A percentile compares a stretch with the other conserved stretches of the same genome.
Conservation (phyloP, 2,797 vertebrate species). For the Babyrousa celebensis region DNA sequence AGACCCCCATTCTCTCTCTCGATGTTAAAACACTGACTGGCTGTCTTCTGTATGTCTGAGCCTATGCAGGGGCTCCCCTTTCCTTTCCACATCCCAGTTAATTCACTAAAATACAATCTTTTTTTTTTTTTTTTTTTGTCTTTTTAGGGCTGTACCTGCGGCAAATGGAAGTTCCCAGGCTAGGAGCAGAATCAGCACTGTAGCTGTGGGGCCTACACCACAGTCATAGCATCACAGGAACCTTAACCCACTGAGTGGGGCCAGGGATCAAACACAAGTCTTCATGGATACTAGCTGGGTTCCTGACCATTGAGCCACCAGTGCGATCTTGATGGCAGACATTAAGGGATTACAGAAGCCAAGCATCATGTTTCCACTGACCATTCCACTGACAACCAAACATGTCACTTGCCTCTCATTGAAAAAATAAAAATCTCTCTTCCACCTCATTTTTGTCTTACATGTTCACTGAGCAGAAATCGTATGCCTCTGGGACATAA, state of each 20-base stretch:
- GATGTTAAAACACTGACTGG: too few species aligned
- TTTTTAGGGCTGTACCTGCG: too few species aligned
- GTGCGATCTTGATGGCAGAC: neutral
- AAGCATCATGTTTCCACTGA: neutral
- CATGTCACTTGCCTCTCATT: neutral
- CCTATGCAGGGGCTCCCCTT: neutral
- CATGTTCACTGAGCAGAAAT: neutral
- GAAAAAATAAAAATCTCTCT: neutral
- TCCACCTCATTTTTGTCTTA: neutral
- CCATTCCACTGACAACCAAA: neutral
- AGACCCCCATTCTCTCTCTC: neutral
- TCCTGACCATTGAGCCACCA: too few species aligned
- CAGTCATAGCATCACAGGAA: too few species aligned
- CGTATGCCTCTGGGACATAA: neutral
- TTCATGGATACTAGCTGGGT: too few species aligned
- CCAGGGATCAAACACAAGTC: too few species aligned
- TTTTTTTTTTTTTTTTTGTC: too few species aligned
- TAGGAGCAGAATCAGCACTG: too few species aligned
- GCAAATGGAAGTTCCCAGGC: too few species aligned
- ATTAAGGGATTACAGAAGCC: neutral
- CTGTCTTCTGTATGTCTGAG: neutral
- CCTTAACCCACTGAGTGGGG: too few species aligned
- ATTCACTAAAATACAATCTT: too few species aligned
- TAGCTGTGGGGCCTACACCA: too few species aligned
- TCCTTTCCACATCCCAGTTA: neutral